These are phyloP conservation scores for Enteromius treurensis DNA, from an alignment of 2,797 vertebrate species.

Conservation along the genomic window DNA sequence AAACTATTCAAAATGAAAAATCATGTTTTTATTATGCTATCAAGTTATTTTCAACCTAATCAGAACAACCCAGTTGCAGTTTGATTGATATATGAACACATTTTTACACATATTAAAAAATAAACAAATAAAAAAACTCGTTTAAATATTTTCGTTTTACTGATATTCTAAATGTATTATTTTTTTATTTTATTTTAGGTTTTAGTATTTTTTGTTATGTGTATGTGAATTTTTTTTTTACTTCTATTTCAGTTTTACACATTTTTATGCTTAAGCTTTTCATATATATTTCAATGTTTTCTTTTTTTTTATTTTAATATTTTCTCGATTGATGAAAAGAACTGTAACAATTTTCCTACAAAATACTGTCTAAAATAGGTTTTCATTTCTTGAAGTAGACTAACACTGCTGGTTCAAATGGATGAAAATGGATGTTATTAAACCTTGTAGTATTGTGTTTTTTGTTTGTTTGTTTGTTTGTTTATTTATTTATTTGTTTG, in stretches of 20 bases:
- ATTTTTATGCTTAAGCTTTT: background rate
- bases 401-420: background rate
- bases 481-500: too few relatives aligned
- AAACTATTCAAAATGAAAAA: too few relatives aligned
- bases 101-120: background rate
- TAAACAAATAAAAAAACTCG: background rate
- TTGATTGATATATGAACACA: too few relatives aligned
- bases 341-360: background rate
- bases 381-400: background rate
- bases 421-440: background rate
- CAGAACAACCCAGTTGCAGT: too few relatives aligned
- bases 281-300: background rate
- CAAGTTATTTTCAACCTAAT: too few relatives aligned
- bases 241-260: background rate
- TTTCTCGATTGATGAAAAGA: background rate
- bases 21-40: too few relatives aligned
- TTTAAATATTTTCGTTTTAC: background rate
- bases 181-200: background rate
- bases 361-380: background rate
- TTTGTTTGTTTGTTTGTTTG: background rate
- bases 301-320: background rate
- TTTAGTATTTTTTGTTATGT: background rate
- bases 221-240: background rate
- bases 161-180: background rate
- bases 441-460: background rate